Evolutionary conservation across 2,797 vertebrate species (phyloP).

Genomic region (Falco rusticolus): DNA sequence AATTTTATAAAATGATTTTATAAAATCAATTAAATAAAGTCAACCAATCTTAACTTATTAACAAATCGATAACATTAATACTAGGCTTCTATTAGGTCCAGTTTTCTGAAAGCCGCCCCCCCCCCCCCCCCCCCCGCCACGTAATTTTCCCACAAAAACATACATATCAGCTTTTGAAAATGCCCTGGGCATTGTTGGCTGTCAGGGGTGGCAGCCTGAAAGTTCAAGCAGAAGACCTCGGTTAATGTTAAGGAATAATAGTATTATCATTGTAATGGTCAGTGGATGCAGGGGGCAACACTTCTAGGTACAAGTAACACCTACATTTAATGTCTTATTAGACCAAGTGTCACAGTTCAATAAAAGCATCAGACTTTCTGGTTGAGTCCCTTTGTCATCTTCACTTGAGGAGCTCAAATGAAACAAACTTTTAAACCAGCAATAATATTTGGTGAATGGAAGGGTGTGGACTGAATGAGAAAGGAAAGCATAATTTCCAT

Average conservation of each 20-base stretch:
- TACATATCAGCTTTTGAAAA: background rate
- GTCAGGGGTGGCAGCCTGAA: background rate
- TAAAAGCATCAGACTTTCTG: background rate
- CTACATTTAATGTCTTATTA: background rate
- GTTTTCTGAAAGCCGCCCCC: no score
- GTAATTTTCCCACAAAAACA: background rate
- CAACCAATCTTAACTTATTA: no score
- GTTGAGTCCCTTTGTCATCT: background rate
- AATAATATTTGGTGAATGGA: background rate
- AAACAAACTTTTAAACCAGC: background rate
- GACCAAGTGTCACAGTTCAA: background rate
- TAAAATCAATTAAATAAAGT: no score
- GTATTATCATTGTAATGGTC: background rate
- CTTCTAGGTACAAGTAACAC: background rate
- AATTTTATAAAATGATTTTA: no score
- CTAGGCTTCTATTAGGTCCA: no score
- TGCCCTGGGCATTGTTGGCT: background rate
- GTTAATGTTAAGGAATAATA: background rate
- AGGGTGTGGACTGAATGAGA: background rate
- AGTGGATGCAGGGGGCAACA: background rate
- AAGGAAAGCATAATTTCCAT: background rate
- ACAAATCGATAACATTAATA: no score
- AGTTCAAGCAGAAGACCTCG: background rate
- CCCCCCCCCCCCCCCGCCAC: no score
- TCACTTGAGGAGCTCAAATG: background rate